These are phyloP conservation scores for Fundulus diaphanus DNA, from an alignment of 2,797 vertebrate species.

Conservation along the genomic window DNA sequence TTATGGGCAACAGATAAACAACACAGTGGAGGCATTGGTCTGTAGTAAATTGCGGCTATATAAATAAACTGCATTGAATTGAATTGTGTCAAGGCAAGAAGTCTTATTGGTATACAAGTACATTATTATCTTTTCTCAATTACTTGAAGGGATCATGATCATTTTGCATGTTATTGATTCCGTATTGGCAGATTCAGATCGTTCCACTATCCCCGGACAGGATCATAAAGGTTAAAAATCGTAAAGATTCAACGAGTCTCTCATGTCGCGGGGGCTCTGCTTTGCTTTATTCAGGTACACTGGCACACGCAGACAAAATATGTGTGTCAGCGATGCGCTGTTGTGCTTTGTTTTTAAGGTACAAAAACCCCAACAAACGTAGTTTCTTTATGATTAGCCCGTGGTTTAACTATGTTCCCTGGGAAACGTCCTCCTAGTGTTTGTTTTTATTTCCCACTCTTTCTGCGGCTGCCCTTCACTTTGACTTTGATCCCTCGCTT, in stretches of 20 bases:
- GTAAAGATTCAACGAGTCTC: conserved; percentile 36
- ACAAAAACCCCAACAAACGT: conserved; percentile 13
- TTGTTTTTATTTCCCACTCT: conserved; percentile 15
- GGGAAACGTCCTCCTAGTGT: conserved; percentile 21
- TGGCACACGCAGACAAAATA: neutral
- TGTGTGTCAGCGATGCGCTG: conserved; percentile 9
- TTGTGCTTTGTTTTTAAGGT: conserved; percentile 3
- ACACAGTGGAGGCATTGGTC: neutral
- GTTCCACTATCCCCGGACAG: conserved; percentile 27
- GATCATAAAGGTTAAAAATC: conserved; percentile 28
- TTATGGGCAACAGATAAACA: neutral
- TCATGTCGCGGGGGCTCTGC: conserved; percentile 19
- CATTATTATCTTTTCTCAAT: neutral
- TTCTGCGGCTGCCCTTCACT: conserved; percentile 25
- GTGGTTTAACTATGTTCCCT: conserved; percentile 22
- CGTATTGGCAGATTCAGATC: conserved; percentile 23
- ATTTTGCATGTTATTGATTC: conserved; percentile 47
- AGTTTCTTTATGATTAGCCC: conserved; percentile 15
- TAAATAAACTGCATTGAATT: neutral
- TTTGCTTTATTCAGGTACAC: conserved; percentile 17
- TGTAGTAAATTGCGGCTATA: neutral
- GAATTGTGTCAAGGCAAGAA: neutral
- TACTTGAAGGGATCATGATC: conserved; percentile 2
- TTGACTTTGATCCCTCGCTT: conserved; percentile 36
- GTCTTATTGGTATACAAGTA: neutral